Conservation (phyloP, 2,113 vertebrate genomes). For the Hippocampus zosterae region DNA sequence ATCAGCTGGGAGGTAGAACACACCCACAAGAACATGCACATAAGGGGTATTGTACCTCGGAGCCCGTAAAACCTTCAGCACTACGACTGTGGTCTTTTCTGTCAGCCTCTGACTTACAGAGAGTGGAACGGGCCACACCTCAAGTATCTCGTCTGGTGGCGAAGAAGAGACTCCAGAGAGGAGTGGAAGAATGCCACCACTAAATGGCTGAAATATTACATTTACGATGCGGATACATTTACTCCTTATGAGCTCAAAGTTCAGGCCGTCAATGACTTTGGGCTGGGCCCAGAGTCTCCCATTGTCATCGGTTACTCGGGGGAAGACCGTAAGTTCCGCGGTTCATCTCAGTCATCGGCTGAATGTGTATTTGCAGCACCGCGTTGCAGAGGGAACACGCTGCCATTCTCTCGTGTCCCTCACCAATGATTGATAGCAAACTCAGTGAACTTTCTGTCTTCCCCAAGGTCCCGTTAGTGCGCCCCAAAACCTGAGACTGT, state of each 20-base stretch:
- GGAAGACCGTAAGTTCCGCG: slow-evolving; percentile 88
- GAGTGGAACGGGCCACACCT: slow-evolving; percentile 91
- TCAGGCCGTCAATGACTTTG: slow-evolving; percentile 92
- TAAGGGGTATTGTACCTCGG: not conserved
- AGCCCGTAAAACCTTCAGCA: not conserved
- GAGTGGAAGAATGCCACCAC: slow-evolving; percentile 90
- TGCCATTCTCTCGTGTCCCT: not conserved
- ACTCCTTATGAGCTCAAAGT: slow-evolving; percentile 93
- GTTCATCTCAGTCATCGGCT: not conserved
- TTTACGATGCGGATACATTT: slow-evolving; percentile 89
- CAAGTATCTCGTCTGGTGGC: slow-evolving; percentile 90
- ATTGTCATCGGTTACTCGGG: slow-evolving; percentile 88
- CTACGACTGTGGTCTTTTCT: not conserved
- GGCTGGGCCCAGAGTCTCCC: slow-evolving; percentile 84
- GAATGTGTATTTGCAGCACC: too few relatives aligned
- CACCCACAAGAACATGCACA: not conserved
- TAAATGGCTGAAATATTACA: slow-evolving; percentile 78
- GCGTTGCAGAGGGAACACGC: not conserved
- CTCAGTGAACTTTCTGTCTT: slow-evolving; percentile 20
- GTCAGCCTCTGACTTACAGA: slow-evolving; percentile 74
- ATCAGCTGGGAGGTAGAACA: slow-evolving; percentile 92
- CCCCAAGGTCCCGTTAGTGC: slow-evolving; percentile 83
- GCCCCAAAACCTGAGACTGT: slow-evolving; percentile 85
- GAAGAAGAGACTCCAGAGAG: slow-evolving; percentile 81
- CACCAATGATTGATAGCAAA: slow-evolving; percentile 1